These are phyloP conservation scores for Chelonus insularis DNA, from an alignment of 1,140 invertebrate species.

Conservation along the genomic window DNA sequence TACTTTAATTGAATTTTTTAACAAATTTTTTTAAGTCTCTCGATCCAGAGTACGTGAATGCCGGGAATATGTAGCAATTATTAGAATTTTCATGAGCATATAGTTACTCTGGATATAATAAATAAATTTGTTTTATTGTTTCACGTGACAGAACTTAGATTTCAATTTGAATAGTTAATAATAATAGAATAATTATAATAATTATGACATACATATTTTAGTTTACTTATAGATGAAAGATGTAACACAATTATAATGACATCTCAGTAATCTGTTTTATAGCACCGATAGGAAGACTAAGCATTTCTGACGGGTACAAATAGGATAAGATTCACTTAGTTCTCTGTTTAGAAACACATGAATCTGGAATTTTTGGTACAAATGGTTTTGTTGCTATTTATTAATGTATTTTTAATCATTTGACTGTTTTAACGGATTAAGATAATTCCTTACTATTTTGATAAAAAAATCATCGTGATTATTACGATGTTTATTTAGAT, in stretches of 20 bases:
- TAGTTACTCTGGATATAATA: background rate
- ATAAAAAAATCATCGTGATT: constrained; percentile 3
- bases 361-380: background rate
- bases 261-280: constrained; percentile 26
- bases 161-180: too few relatives aligned
- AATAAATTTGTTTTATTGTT: too few relatives aligned
- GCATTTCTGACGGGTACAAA: constrained; percentile 59
- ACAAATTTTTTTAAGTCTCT: too few relatives aligned
- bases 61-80: constrained; percentile 20
- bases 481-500: background rate
- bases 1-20: too few relatives aligned
- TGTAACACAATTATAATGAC: constrained; percentile 5
- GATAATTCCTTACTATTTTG: constrained; percentile 24
- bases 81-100: background rate
- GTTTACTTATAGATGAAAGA: background rate
- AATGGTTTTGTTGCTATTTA: constrained; percentile 3
- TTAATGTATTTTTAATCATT: background rate
- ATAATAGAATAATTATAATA: too few relatives aligned
- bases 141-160: too few relatives aligned
- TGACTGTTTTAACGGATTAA: background rate
- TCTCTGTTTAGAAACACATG: too few relatives aligned
- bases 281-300: constrained; percentile 38
- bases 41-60: constrained; percentile 12
- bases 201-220: constrained; percentile 17
- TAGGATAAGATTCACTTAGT: constrained; percentile 50